phyloP scores from a whole-genome alignment of 1,140 invertebrate species.

The Lutraria rhynchaena region DNA sequence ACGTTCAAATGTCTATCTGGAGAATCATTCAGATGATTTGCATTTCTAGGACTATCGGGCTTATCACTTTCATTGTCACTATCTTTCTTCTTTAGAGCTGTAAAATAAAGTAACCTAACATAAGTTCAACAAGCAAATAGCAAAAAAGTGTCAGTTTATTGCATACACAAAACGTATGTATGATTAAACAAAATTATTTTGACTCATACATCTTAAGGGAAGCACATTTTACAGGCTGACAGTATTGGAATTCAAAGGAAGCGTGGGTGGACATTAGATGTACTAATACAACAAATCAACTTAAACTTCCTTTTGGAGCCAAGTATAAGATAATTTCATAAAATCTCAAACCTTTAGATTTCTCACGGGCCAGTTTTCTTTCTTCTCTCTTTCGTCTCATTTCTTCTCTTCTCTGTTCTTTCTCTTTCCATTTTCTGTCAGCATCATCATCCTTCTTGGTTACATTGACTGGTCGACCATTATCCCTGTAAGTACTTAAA shows the following conservation, averaged over 20 bases:
- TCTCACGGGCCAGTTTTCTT: slow-evolving; percentile 9
- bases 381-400: slow-evolving; percentile 44
- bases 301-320: too few relatives aligned
- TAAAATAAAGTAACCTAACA: too few relatives aligned
- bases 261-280: too few relatives aligned
- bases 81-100: background rate
- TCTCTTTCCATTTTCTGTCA: slow-evolving; percentile 46
- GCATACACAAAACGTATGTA: too few relatives aligned
- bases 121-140: too few relatives aligned
- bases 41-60: background rate
- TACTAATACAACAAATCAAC: too few relatives aligned
- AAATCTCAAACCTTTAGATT: slow-evolving; percentile 2
- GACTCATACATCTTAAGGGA: too few relatives aligned
- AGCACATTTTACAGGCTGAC: too few relatives aligned
- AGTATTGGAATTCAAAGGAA: too few relatives aligned
- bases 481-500: slow-evolving; percentile 28
- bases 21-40: background rate
- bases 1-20: background rate
- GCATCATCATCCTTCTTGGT: slow-evolving; percentile 13
- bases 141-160: too few relatives aligned
- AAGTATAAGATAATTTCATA: too few relatives aligned
- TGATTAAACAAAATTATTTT: too few relatives aligned
- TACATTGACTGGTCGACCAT: background rate
- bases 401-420: slow-evolving; percentile 43
- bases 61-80: background rate